phyloP scores from a whole-genome alignment of 2,113 vertebrate species.

The Trinectes maculatus region DNA sequence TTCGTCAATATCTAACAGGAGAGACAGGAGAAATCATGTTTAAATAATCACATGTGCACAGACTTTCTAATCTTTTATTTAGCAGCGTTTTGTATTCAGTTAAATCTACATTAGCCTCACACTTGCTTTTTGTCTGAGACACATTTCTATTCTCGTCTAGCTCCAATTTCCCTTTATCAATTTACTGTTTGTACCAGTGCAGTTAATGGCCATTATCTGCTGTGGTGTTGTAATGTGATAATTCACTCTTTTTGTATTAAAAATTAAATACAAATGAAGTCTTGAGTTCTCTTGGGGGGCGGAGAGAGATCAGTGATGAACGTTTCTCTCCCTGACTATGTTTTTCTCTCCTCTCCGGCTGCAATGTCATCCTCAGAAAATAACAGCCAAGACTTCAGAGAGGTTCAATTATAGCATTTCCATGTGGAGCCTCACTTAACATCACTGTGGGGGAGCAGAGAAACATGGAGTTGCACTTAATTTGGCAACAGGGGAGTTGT shows the following conservation, averaged over 20 bases:
- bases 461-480: slow-evolving; percentile 61
- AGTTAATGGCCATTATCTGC: slow-evolving; percentile 1
- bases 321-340: not conserved
- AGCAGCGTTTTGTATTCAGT: not conserved
- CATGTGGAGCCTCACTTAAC: slow-evolving; percentile 43
- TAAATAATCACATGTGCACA: too few species aligned
- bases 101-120: not conserved
- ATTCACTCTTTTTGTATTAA: not conserved
- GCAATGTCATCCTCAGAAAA: slow-evolving; percentile 13
- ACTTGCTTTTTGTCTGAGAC: not conserved
- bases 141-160: not conserved
- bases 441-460: slow-evolving; percentile 33
- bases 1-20: too few species aligned
- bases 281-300: not conserved
- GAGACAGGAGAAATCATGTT: too few species aligned
- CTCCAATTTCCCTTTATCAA: not conserved
- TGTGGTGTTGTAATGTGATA: not conserved
- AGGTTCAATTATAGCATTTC: slow-evolving; percentile 61
- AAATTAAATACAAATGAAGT: not conserved
- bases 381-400: slow-evolving; percentile 25
- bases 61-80: too few species aligned
- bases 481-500: slow-evolving; percentile 24
- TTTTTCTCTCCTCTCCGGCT: slow-evolving; percentile 5
- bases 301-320: not conserved
- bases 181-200: not conserved